These are phyloP conservation scores for Caretta caretta DNA, from an alignment of 2,113 vertebrate genomes.

Conservation along the genomic window DNA sequence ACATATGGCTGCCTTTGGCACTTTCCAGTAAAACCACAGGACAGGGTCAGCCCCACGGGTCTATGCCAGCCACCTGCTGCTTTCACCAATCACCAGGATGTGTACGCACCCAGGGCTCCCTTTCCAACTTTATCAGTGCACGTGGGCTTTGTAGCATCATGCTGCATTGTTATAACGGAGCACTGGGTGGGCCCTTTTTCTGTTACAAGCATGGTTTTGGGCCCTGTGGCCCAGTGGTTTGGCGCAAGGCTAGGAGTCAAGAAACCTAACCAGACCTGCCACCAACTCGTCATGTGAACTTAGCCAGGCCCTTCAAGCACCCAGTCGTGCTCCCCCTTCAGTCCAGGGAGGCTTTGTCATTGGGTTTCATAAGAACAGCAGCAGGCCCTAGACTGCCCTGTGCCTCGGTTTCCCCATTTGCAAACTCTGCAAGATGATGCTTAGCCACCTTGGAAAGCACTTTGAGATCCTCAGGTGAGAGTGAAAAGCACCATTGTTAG, in stretches of 20 bases:
- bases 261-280: no score
- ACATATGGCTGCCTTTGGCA: fast-evolving
- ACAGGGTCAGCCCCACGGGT: background rate
- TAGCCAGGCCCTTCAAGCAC: no score
- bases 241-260: background rate
- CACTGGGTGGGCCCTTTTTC: background rate
- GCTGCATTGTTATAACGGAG: background rate
- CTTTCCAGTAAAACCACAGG: background rate
- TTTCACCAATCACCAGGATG: background rate
- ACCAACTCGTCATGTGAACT: no score
- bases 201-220: fast-evolving
- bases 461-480: no score
- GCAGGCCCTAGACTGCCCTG: background rate
- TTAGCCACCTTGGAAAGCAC: no score
- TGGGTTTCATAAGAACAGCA: background rate
- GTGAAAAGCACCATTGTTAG: no score
- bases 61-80: fast-evolving
- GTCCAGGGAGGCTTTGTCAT: background rate
- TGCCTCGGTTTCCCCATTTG: background rate
- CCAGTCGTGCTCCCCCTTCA: no score
- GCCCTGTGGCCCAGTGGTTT: no score
- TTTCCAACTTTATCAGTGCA: no score
- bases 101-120: background rate
- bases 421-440: background rate
- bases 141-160: background rate